phyloP scores from a whole-genome alignment of 2,888 invertebrate species.

The Agrochola macilenta region DNA sequence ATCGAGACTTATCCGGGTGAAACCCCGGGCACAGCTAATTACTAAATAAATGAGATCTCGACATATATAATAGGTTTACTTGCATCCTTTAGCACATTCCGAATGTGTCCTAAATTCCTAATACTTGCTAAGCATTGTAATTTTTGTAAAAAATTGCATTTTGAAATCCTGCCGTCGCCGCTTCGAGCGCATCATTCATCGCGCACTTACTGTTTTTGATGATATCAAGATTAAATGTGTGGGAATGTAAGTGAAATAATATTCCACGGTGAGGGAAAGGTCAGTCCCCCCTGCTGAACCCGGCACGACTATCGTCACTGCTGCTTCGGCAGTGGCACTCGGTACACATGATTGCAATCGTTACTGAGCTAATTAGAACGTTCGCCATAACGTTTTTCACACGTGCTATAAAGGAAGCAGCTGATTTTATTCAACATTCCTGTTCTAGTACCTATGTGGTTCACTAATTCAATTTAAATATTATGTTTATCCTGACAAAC shows the following conservation, averaged over 20 bases:
- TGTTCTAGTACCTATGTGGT: not conserved
- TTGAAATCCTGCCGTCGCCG: slow-evolving; percentile 27
- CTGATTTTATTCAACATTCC: slow-evolving; percentile 34
- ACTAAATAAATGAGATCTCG: not conserved
- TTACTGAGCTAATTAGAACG: slow-evolving; percentile 70
- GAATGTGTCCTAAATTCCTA: no score
- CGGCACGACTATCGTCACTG: slow-evolving; percentile 60
- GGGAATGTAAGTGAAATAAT: slow-evolving; percentile 81
- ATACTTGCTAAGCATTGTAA: no score
- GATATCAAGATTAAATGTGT: slow-evolving; percentile 72
- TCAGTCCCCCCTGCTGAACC: slow-evolving; percentile 77
- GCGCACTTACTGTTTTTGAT: slow-evolving; percentile 57
- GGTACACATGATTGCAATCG: slow-evolving; percentile 70
- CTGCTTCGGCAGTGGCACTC: slow-evolving; percentile 49
- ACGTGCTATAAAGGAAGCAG: slow-evolving; percentile 49
- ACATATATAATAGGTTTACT: not conserved
- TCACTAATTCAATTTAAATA: slow-evolving; percentile 10
- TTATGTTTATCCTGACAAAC: not conserved
- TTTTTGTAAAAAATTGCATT: slow-evolving; percentile 15
- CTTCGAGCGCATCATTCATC: slow-evolving; percentile 34
- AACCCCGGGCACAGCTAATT: no score
- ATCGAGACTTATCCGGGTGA: no score
- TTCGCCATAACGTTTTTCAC: slow-evolving; percentile 53
- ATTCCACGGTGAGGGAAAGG: slow-evolving; percentile 78
- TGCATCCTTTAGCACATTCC: no score